Evolutionary conservation across 2,797 vertebrate species (phyloP), one percentile per base, ranked within the genome.

Genomic region (Girardinus metallicus): DNA sequence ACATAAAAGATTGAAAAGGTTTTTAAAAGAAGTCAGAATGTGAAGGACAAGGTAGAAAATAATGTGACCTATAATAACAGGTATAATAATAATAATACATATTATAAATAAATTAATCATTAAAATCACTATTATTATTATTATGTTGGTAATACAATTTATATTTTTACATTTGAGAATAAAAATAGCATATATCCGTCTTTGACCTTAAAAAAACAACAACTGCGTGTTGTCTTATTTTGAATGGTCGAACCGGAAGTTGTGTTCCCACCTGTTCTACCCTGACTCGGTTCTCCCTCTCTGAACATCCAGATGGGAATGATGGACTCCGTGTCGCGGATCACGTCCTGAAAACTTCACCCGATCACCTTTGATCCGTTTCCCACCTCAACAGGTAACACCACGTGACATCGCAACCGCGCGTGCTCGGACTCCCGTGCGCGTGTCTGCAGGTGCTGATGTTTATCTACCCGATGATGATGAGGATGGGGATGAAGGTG

Each of bases 221-320:
- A 55, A n/a, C 26, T n/a, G 10, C 53, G 4, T n/a, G 10, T n/a
- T 12, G 26, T 71, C 77, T 86, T 89, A 86, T 85, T 90, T 51
- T 86, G 83, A 86, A 87, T 1, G 81, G 15, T 5, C 0, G 0
- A 0, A 3, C 73, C 83, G 79, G 88, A 89, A 77, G 6, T 4
- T 0, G 0, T 0, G 0, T 18, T 5, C 8, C 18, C 1, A 26
- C 16, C 4, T 7, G 43, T 4, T 1, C 1, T 3, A 26, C 0
- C 18, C 44, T 75, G 41, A 85, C 76, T 0, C 75, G 0, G 55
- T n/a, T 78, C 36, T 36, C n/a, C 49, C 9, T 46, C 21, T 39
- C 7, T 18, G 11, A 47, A 74, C 55, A 29, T 82, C 57, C 81
- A 79, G 83, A 81, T 73, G 85, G 66, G 13, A 74, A 44, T 55